Conservation (phyloP, 2,888 invertebrate genomes). For the Himalopsyche japonica region DNA sequence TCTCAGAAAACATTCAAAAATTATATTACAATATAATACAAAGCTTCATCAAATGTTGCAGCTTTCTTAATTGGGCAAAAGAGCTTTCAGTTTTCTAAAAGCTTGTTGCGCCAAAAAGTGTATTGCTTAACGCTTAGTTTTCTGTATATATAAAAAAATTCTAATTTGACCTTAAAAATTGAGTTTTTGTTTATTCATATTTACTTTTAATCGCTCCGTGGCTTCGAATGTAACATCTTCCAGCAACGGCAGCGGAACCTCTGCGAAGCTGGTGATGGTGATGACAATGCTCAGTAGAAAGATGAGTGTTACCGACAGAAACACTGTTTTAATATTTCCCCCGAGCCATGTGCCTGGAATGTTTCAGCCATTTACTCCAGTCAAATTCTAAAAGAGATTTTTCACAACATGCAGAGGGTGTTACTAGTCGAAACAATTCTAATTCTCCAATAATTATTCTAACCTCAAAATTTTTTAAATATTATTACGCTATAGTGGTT, state of each 20-base stretch:
- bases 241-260: constrained; percentile 57
- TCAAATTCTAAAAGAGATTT: constrained; percentile 15
- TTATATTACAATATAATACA: too few species aligned
- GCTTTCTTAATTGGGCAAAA: too few species aligned
- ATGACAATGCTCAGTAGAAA: constrained; percentile 59
- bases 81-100: too few species aligned
- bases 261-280: constrained; percentile 64
- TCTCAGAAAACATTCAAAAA: too few species aligned
- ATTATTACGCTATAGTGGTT: too few species aligned
- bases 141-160: too few species aligned
- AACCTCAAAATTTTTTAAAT: neutral
- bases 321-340: constrained; percentile 63
- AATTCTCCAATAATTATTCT: neutral
- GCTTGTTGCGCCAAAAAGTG: too few species aligned
- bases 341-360: constrained; percentile 49
- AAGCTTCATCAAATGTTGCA: too few species aligned
- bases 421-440: neutral
- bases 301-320: constrained; percentile 61
- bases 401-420: constrained; percentile 6
- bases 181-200: too few species aligned
- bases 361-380: constrained; percentile 14
- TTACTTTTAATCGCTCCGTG: constrained; percentile 41
- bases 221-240: constrained; percentile 45
- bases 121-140: too few species aligned
- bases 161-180: too few species aligned